phyloP scores from a whole-genome alignment of 2,797 vertebrate genomes.

The Antrozous pallidus region DNA sequence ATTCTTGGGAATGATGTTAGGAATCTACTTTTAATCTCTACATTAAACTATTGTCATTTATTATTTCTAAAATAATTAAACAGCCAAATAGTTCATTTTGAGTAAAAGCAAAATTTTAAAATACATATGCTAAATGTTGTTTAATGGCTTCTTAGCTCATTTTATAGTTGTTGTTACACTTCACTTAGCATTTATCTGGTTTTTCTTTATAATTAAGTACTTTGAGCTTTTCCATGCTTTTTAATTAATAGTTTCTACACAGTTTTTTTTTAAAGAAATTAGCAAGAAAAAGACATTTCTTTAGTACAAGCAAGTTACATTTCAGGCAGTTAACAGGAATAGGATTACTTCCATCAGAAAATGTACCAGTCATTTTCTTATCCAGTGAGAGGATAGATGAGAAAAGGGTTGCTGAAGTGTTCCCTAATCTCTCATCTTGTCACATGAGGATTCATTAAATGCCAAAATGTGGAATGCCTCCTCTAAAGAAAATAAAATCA shows the following conservation, averaged over 20 bases:
- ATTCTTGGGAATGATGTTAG: slow-evolving; percentile 62
- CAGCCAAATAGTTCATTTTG: slow-evolving; percentile 19
- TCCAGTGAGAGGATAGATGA: slow-evolving; percentile 57
- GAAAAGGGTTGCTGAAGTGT: neutral
- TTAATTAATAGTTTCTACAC: slow-evolving; percentile 60
- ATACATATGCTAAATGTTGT: slow-evolving; percentile 15
- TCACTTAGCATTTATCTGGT: slow-evolving; percentile 54
- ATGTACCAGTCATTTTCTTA: slow-evolving; percentile 62
- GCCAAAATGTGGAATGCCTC: slow-evolving; percentile 11
- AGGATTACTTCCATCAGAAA: slow-evolving; percentile 60
- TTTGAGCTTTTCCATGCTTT: slow-evolving; percentile 56
- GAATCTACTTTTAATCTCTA: slow-evolving; percentile 65
- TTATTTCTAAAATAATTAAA: slow-evolving; percentile 57
- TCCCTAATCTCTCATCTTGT: slow-evolving; percentile 58
- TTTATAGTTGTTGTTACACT: slow-evolving; percentile 59
- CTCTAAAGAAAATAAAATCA: slow-evolving; percentile 18
- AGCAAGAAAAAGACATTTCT: slow-evolving; percentile 61
- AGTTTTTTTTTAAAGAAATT: slow-evolving; percentile 69
- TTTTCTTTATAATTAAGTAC: slow-evolving; percentile 53
- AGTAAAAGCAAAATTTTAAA: slow-evolving; percentile 49
- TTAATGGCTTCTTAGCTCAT: slow-evolving; percentile 60
- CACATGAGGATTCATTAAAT: slow-evolving; percentile 36
- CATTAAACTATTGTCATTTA: slow-evolving; percentile 42
- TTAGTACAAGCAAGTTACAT: slow-evolving; percentile 77
- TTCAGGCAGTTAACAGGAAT: slow-evolving; percentile 67